A percentile compares a stretch with the other conserved stretches of the same genome.
Conservation (phyloP, 1,140 invertebrate species). For the Ephestia elutella region DNA sequence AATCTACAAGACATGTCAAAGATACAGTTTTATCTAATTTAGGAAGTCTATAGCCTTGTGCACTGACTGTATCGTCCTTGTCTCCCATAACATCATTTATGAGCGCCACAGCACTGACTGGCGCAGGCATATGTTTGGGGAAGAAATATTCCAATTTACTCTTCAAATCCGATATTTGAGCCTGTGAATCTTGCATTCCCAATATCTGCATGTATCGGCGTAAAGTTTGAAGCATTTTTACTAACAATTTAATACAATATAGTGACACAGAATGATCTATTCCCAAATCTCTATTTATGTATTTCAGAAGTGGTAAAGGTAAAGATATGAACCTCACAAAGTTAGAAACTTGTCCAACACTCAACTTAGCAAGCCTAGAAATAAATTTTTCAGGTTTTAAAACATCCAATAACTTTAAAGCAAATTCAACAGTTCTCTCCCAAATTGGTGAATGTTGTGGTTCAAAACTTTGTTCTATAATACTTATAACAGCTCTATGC, state of each 20-base stretch:
- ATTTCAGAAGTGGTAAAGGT: conserved; percentile 70
- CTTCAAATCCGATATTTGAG: conserved; percentile 55
- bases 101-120: conserved; percentile 65
- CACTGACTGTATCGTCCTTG: conserved; percentile 21
- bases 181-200: conserved; percentile 38
- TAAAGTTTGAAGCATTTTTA: conserved; percentile 67
- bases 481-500: conserved; percentile 76
- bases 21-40: conserved; percentile 51
- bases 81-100: conserved; percentile 62
- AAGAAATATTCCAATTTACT: conserved; percentile 66
- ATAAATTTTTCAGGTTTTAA: conserved; percentile 63
- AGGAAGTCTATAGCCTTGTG: conserved; percentile 47
- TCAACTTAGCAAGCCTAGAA: conserved; percentile 51
- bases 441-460: conserved; percentile 77
- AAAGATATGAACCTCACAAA: conserved; percentile 70
- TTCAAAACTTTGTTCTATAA: conserved; percentile 76
- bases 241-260: conserved; percentile 66
- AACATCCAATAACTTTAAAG: conserved; percentile 68
- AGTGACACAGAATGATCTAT: conserved; percentile 63
- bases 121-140: conserved; percentile 72
- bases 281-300: conserved; percentile 54
- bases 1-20: conserved; percentile 71
- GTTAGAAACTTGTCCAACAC: conserved; percentile 60
- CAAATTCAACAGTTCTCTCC: conserved; percentile 74
- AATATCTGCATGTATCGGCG: conserved; percentile 59